These are phyloP conservation scores for Lycorma delicatula DNA, from an alignment of 1,140 invertebrate species.

Conservation along the genomic window DNA sequence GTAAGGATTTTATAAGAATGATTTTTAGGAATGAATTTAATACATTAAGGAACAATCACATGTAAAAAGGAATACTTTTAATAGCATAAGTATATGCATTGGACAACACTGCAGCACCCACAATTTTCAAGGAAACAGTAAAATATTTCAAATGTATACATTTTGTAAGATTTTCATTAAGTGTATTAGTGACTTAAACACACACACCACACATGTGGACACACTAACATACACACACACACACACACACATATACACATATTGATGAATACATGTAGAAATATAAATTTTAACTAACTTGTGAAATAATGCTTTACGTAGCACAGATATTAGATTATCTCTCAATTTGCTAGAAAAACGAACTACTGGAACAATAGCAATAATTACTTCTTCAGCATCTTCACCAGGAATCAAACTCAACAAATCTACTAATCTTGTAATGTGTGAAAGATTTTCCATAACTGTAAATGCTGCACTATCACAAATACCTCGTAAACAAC, in stretches of 20 bases:
- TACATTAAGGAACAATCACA: too few species aligned
- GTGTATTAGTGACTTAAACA: too few species aligned
- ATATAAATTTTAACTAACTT: constrained; percentile 37
- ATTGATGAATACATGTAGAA: too few species aligned
- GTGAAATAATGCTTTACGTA: constrained; percentile 46
- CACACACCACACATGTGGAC: background rate
- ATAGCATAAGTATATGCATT: too few species aligned
- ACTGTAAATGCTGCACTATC: constrained; percentile 39
- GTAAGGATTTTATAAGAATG: too few species aligned
- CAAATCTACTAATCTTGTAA: constrained; percentile 42
- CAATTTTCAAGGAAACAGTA: too few species aligned
- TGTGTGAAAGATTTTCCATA: constrained; percentile 39
- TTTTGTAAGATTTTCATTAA: too few species aligned
- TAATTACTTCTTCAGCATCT: constrained; percentile 39
- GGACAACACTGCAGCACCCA: too few species aligned
- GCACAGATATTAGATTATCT: constrained; percentile 45
- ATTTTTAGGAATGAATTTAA: too few species aligned
- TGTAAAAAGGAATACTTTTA: too few species aligned
- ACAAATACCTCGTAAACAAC: constrained; percentile 44
- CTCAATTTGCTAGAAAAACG: constrained; percentile 39
- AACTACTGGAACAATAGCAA: constrained; percentile 43
- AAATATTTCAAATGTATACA: too few species aligned
- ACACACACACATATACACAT: background rate
- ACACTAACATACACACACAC: too few species aligned
- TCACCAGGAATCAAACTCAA: constrained; percentile 38